phyloP scores from a whole-genome alignment of 2,797 vertebrate genomes.

The Gallinago solitaria region DNA sequence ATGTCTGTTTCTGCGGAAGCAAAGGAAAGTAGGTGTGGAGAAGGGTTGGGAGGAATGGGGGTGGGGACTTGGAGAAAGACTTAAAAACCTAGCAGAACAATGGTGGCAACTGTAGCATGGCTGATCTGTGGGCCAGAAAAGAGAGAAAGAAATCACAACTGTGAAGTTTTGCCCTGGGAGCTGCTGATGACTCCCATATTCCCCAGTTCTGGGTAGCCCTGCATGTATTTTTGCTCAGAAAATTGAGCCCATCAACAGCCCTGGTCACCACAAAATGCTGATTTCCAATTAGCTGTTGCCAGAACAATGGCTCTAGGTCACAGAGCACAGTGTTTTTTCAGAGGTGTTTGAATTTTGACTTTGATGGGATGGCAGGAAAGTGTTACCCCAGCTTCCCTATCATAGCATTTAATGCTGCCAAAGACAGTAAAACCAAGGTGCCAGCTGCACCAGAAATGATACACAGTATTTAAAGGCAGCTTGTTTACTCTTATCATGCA shows the following conservation, averaged over 20 bases:
- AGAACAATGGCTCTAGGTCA: neutral
- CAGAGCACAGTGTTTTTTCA: neutral
- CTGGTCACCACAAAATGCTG: neutral
- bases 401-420: neutral
- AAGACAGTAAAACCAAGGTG: neutral
- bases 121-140: neutral
- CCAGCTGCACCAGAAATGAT: neutral
- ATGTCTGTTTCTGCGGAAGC: neutral
- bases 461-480: neutral
- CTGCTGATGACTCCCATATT: neutral
- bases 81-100: neutral
- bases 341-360: neutral
- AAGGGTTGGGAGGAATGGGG: neutral
- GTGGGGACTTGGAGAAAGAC: neutral
- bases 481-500: neutral
- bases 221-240: neutral
- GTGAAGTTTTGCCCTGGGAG: neutral
- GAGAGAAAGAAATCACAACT: neutral
- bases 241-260: fast-evolving
- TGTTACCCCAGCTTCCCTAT: neutral
- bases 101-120: no score
- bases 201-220: neutral
- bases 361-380: neutral
- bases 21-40: neutral
- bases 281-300: neutral